Base-by-base conservation (phyloP, 2,888 invertebrate species). In the Cryptus viduatorius region DNA sequence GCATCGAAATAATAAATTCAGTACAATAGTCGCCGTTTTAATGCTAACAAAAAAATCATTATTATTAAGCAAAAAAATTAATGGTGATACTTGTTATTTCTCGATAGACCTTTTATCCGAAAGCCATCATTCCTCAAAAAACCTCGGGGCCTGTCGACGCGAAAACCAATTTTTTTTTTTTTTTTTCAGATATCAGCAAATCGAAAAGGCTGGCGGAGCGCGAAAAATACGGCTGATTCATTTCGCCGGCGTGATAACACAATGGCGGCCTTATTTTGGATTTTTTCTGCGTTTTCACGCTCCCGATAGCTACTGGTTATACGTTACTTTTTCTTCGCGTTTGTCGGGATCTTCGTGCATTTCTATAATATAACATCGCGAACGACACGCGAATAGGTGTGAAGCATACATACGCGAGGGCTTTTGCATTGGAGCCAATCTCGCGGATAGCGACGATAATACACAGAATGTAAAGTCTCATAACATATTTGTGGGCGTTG, bases 361-460 rank as follows among this genome's bases (percentile, higher is more conserved):
- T 3, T 24, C 12, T 10, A 10, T 0, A 24, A 12, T 29, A 61
- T 7, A 61, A 29, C 2, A 61, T n/a, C 59, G 31, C 5, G 10
- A 56, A 7, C 56, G 29, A 3, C 31, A 68, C 14, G 50, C 69
- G 14, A 16, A 12, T 19, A 42, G 37, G 29, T 31, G 44, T n/a
- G 69, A 48, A 3, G 19, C 14, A 8, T 61, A 37, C 42, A 61
- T 48, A 19, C 48, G 31, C 42, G 37, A 50, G 73, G 42, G n/a
- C 46, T 59, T 65, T 83, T 50, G 61, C 59, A 61, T 61, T 50
- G 16, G 72, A 61, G 72, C 24, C 61, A 24, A 77, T 82, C 53
- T 37, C 67, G 65, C 50, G 53, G 50, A 44, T 69, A 31, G 16
- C 14, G 50, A 56, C 12, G 56, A 56, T 19, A 14, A 53, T 16